phyloP scores from a whole-genome alignment of 2,113 vertebrate genomes.

The Argyrosomus japonicus region DNA sequence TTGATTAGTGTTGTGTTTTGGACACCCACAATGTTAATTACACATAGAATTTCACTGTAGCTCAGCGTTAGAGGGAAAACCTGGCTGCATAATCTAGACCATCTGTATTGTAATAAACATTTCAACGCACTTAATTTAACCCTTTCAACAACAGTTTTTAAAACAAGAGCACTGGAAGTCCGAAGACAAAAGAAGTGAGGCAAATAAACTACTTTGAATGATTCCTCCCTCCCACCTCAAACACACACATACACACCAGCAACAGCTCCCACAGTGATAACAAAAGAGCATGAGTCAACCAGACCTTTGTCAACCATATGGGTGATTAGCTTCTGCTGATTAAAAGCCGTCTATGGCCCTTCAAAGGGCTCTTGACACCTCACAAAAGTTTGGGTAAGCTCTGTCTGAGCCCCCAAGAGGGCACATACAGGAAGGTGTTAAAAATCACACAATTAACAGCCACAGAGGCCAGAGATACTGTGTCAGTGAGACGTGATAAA shows the following conservation, averaged over 20 bases:
- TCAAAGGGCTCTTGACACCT: constrained; percentile 75
- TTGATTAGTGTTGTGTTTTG: constrained; percentile 61
- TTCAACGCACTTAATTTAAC: constrained; percentile 45
- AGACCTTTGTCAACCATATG: constrained; percentile 77
- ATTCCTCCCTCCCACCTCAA: neutral
- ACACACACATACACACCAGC: constrained; percentile 23
- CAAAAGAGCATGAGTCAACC: constrained; percentile 69
- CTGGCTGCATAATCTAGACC: constrained; percentile 46
- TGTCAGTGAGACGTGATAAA: constrained; percentile 38
- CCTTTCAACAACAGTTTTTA: constrained; percentile 37
- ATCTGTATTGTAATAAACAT: constrained; percentile 66
- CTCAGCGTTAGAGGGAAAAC: constrained; percentile 24
- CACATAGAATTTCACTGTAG: constrained; percentile 51
- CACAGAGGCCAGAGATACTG: constrained; percentile 29
- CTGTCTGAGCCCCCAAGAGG: constrained; percentile 65
- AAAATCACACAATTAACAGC: constrained; percentile 60
- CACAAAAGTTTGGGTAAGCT: constrained; percentile 71
- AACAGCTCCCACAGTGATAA: constrained; percentile 56
- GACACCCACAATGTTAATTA: constrained; percentile 71
- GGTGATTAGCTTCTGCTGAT: constrained; percentile 75
- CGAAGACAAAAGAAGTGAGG: constrained; percentile 37
- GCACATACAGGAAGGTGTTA: constrained; percentile 71
- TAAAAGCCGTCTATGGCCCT: constrained; percentile 72
- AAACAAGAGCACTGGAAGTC: constrained; percentile 23
- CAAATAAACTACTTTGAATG: constrained; percentile 25